phyloP scores from a whole-genome alignment of 2,113 vertebrate species.

The Otocyon megalotis region DNA sequence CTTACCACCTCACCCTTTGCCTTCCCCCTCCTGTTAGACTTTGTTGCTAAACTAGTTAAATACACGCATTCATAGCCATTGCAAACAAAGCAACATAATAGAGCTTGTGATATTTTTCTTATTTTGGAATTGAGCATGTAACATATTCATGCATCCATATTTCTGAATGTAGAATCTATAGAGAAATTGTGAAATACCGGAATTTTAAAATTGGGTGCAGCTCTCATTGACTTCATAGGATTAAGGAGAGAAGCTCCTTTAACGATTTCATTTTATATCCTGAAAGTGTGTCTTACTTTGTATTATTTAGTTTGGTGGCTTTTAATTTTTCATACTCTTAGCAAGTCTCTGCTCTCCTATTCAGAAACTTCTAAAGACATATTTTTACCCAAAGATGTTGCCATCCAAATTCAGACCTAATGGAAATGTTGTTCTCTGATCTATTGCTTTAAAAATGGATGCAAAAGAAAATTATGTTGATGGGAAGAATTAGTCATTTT shows the following conservation, averaged over 20 bases:
- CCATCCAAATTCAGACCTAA: neutral
- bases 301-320: neutral
- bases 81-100: neutral
- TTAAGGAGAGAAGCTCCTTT: neutral
- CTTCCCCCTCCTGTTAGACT: neutral
- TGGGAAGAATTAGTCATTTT: conserved; percentile 2
- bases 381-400: neutral
- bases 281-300: neutral
- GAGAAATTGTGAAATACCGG: neutral
- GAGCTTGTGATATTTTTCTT: neutral
- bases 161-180: neutral
- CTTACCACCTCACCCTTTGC: neutral
- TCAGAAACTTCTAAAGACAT: neutral
- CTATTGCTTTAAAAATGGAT: neutral
- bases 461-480: conserved; percentile 13
- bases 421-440: neutral
- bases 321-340: neutral
- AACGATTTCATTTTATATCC: neutral
- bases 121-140: neutral
- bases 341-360: neutral
- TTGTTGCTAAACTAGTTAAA: neutral
- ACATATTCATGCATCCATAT: neutral
- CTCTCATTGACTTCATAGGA: neutral
- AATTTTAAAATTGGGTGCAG: neutral
- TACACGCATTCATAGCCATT: neutral